Conservation (phyloP, 2,113 vertebrate species). For the Ovibos moschatus region DNA sequence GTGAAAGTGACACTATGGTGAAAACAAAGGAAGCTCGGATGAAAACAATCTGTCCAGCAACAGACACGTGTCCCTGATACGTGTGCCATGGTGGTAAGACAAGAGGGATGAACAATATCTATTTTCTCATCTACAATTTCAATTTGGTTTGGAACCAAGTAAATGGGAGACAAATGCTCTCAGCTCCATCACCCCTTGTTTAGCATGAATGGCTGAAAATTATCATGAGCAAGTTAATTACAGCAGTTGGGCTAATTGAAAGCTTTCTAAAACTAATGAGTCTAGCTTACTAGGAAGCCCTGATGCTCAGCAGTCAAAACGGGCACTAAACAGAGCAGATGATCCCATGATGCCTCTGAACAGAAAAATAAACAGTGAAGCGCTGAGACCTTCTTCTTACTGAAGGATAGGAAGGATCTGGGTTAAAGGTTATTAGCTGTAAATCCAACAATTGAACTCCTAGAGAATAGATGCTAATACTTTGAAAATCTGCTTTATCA, state of each 20-base stretch:
- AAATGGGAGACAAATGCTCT: neutral
- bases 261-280: constrained; percentile 51
- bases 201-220: constrained; percentile 42
- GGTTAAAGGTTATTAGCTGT: neutral
- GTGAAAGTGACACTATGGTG: neutral
- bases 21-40: neutral
- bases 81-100: fast-evolving
- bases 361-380: neutral
- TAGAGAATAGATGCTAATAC: neutral
- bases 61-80: neutral
- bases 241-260: constrained; percentile 52
- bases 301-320: neutral
- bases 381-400: neutral
- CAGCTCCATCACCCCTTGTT: neutral
- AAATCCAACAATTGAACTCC: neutral
- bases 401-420: neutral
- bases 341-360: neutral
- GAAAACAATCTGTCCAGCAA: neutral
- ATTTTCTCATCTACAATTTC: neutral
- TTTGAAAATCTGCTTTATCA: neutral
- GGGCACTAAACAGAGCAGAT: neutral
- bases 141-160: neutral
- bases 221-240: constrained; percentile 52
- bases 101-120: neutral
- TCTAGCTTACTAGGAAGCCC: neutral